phyloP scores from a whole-genome alignment of 2,888 invertebrate genomes.

The Cheilosia vulpina region DNA sequence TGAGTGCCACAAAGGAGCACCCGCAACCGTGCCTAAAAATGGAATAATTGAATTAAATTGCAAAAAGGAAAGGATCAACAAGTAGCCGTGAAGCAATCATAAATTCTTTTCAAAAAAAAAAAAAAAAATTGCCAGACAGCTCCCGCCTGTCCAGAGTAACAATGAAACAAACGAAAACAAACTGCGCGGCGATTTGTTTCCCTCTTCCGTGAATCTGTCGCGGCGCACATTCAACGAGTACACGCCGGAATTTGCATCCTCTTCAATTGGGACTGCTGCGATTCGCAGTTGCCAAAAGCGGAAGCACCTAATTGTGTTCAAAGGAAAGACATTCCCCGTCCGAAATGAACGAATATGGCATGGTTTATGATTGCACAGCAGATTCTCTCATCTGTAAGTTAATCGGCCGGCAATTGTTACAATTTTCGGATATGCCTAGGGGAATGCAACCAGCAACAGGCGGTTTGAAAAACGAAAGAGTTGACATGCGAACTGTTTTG shows the following conservation, averaged over 20 bases:
- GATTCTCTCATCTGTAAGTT: neutral
- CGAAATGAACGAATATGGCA: slow-evolving; percentile 22
- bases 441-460: neutral
- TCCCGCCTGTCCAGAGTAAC: slow-evolving; percentile 45
- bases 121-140: slow-evolving; percentile 6
- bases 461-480: slow-evolving; percentile 1
- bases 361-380: slow-evolving; percentile 8
- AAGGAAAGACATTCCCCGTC: slow-evolving; percentile 1
- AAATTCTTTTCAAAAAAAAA: slow-evolving; percentile 21
- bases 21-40: slow-evolving; percentile 45
- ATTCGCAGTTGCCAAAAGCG: slow-evolving; percentile 25
- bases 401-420: too few species aligned
- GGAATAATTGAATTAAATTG: slow-evolving; percentile 61
- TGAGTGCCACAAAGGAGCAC: slow-evolving; percentile 58
- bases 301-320: slow-evolving; percentile 41
- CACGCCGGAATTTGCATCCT: slow-evolving; percentile 16
- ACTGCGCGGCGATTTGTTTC: slow-evolving; percentile 59
- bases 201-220: slow-evolving; percentile 46
- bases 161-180: slow-evolving; percentile 68
- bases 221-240: slow-evolving; percentile 6
- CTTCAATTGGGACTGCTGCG: neutral
- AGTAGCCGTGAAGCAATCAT: slow-evolving; percentile 46
- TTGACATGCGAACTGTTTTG: neutral
- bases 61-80: slow-evolving; percentile 18
- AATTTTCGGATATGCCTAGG: too few species aligned